Evolutionary conservation across 2,888 invertebrate genomes (phyloP).

Genomic region (Amphiduros pacificus): DNA sequence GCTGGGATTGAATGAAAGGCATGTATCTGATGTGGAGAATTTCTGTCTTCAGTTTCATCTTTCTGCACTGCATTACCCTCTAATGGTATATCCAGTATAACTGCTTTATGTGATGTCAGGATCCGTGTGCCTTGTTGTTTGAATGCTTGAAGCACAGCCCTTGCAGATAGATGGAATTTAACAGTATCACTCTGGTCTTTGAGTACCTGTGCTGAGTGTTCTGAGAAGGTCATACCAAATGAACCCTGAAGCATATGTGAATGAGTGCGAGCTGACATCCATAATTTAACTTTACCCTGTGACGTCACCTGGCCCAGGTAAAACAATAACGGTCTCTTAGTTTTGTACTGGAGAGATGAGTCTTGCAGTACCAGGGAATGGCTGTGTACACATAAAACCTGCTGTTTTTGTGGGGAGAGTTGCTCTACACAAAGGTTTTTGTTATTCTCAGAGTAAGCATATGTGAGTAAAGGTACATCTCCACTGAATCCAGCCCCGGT

Average conservation of each 20-base stretch:
- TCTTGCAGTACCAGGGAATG: background rate
- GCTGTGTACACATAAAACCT: background rate
- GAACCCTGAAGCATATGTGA: background rate
- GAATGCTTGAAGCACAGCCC: background rate
- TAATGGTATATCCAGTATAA: background rate
- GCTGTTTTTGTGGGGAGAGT: background rate
- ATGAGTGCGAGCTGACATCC: background rate
- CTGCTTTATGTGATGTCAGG: background rate
- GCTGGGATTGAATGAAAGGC: background rate
- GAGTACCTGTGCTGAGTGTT: background rate
- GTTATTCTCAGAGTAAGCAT: background rate
- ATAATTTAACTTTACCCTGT: background rate
- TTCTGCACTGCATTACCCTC: background rate
- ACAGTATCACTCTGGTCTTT: background rate
- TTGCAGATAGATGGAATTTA: background rate
- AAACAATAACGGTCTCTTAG: background rate
- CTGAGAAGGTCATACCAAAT: background rate
- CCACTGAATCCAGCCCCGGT: background rate
- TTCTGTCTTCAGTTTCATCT: too few species aligned
- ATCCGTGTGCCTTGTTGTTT: background rate
- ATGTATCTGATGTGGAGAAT: background rate
- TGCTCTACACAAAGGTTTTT: background rate
- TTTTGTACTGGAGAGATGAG: background rate
- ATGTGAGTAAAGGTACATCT: background rate
- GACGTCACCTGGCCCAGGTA: background rate